Evolutionary conservation across 2,113 vertebrate species (phyloP).

Genomic region (Thymallus thymallus): DNA sequence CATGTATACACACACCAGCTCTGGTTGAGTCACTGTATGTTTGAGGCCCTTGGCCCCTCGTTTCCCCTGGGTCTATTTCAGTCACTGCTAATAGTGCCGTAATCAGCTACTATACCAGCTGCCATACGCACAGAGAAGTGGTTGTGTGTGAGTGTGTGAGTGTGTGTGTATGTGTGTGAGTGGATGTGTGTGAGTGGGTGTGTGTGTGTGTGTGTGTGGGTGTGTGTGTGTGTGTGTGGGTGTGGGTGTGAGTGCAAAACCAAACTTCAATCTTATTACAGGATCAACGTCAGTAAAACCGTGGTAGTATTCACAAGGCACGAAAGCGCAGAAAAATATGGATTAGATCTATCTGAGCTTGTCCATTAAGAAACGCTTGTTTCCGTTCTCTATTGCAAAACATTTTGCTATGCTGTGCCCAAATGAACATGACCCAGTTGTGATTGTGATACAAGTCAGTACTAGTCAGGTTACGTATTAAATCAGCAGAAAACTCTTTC

Average conservation of each 20-base stretch:
- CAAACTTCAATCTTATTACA: background rate
- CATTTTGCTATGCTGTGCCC: no score
- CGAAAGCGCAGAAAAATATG: background rate
- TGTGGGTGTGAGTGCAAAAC: background rate
- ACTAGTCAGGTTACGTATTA: background rate
- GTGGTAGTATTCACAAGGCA: background rate
- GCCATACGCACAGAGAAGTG: background rate
- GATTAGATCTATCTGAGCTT: no score
- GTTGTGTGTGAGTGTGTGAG: background rate
- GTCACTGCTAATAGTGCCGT: conserved; percentile 23
- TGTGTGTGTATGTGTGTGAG: background rate
- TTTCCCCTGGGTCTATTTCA: conserved; percentile 46
- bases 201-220: background rate
- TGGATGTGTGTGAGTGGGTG: background rate
- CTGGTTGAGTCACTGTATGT: background rate
- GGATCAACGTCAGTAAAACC: no score
- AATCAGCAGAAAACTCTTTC: background rate
- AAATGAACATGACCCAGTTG: background rate
- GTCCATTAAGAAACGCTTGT: no score
- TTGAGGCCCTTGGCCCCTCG: conserved; percentile 7
- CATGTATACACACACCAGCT: conserved; percentile 1
- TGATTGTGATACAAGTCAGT: background rate
- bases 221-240: background rate
- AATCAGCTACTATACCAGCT: conserved; percentile 35
- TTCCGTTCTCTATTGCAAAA: no score